Conservation (phyloP, 2,113 vertebrate genomes). For the Serilophus lunatus region DNA sequence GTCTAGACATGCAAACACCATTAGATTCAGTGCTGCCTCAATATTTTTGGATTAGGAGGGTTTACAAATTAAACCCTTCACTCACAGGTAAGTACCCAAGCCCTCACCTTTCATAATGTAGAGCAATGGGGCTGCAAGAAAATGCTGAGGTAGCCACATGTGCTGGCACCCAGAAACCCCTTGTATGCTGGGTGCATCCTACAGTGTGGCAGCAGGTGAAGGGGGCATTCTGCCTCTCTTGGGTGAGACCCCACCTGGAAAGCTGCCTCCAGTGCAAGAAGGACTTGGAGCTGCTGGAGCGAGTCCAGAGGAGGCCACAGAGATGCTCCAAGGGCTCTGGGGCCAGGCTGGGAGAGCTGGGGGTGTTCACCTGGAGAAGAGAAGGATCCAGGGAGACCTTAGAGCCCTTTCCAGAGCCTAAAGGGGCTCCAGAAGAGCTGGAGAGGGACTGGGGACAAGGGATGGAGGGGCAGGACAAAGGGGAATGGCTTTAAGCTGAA, state of each 20-base stretch:
- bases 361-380: neutral
- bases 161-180: neutral
- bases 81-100: accelerated
- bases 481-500: neutral
- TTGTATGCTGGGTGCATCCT: neutral
- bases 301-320: neutral
- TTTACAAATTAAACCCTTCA: neutral
- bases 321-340: neutral
- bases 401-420: neutral
- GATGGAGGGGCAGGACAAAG: neutral
- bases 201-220: neutral
- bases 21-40: neutral
- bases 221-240: neutral
- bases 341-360: neutral
- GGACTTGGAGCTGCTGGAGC: neutral
- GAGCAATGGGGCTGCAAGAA: neutral
- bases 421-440: neutral
- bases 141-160: neutral
- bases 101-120: neutral
- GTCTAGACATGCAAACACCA: neutral
- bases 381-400: neutral
- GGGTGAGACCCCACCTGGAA: neutral
- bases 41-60: neutral
- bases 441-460: neutral
- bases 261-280: neutral